Percentiles rank a stretch among this genome's conserved stretches.
Conservation (phyloP, 2,797 vertebrate genomes). For the Alectoris magna region DNA sequence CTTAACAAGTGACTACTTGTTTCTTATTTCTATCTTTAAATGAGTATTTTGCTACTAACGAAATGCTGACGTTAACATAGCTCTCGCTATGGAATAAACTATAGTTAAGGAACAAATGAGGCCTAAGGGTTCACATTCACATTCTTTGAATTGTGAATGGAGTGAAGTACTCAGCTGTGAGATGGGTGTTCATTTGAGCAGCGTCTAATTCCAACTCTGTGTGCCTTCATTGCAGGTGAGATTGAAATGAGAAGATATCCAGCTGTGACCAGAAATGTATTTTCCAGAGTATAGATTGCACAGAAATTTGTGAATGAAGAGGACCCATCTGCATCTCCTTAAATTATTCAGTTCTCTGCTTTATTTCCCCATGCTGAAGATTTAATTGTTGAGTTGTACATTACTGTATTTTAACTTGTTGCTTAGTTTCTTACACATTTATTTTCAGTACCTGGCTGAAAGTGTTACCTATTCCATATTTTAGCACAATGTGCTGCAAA, state of each 20-base stretch:
- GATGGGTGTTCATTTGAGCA: background rate
- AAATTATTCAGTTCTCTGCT: conserved; percentile 85
- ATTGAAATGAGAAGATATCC: conserved; percentile 71
- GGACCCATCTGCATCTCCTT: conserved; percentile 83
- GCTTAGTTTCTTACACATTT: conserved; percentile 87
- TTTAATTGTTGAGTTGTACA: conserved; percentile 87
- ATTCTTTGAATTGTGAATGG: background rate
- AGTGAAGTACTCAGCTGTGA: background rate
- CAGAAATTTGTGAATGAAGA: conserved; percentile 82
- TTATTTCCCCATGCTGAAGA: conserved; percentile 83
- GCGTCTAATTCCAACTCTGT: background rate
- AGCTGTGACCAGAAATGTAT: conserved; percentile 81
- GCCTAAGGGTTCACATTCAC: background rate
- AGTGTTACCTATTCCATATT: conserved; percentile 88
- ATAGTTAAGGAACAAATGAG: background rate
- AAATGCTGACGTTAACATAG: background rate
- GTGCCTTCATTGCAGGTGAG: conserved; percentile 70
- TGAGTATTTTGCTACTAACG: background rate
- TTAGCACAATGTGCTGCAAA: conserved; percentile 93
- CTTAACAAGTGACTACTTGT: conserved; percentile 32
- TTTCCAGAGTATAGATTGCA: conserved; percentile 82
- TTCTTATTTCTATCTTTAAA: conserved; percentile 9
- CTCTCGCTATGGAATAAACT: background rate
- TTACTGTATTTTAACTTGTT: conserved; percentile 89
- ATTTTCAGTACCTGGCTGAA: conserved; percentile 92